Evolutionary conservation across 2,888 invertebrate species (phyloP).

Genomic region (Cistogaster globosa): DNA sequence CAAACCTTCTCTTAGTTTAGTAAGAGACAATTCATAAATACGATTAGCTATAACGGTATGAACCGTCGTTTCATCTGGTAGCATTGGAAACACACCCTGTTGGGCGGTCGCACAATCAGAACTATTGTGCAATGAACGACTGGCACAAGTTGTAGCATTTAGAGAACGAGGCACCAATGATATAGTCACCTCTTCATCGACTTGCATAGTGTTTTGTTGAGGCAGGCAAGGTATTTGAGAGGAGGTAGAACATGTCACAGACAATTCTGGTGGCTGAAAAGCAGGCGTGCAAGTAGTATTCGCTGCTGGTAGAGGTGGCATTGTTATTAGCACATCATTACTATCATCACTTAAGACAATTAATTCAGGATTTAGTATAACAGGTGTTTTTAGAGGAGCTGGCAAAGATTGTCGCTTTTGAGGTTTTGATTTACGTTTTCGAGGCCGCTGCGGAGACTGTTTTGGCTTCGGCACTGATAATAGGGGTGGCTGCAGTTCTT

Average conservation of each 20-base stretch:
- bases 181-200: constrained; percentile 79
- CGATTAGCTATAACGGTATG: constrained; percentile 82
- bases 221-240: constrained; percentile 60
- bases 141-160: constrained; percentile 71
- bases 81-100: constrained; percentile 74
- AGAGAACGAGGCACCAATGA: constrained; percentile 78
- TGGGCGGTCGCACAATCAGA: constrained; percentile 8
- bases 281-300: constrained; percentile 1
- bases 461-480: constrained; percentile 18
- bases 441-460: constrained; percentile 52
- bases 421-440: constrained; percentile 73
- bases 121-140: constrained; percentile 28
- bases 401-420: constrained; percentile 73
- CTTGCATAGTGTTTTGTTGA: constrained; percentile 71
- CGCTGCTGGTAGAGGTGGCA: constrained; percentile 1
- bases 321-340: constrained; percentile 40
- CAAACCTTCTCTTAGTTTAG: constrained; percentile 81
- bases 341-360: constrained; percentile 79
- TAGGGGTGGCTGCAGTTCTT: constrained; percentile 50
- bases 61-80: constrained; percentile 81
- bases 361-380: constrained; percentile 73
- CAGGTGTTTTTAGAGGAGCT: constrained; percentile 41
- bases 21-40: constrained; percentile 80
- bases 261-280: constrained; percentile 32
- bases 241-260: constrained; percentile 50